Base-by-base conservation (phyloP, 2,888 invertebrate species). In the Lochmaea crataegi region DNA sequence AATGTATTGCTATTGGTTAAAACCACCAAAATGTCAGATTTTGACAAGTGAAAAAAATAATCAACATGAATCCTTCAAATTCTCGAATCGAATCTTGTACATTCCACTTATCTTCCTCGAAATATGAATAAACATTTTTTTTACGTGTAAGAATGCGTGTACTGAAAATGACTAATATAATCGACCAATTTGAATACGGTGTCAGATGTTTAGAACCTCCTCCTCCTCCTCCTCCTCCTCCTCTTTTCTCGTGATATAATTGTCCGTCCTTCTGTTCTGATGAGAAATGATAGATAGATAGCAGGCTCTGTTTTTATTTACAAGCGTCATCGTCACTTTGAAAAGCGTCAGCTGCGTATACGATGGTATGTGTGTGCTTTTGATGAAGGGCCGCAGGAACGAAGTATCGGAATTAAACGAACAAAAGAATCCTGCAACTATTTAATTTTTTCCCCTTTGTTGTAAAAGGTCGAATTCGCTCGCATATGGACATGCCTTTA, bases 131-230 rank as follows among this genome's bases (percentile, higher is more conserved):
- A 56, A n/a, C n/a, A 11, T 9, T 22, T 61, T 61, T 61, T 61
- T 18, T 61, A 10, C 1, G 42, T 41, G 74, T 68, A 76, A 42
- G 32, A 64, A 64, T 74, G 74, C 77, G 69, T 71, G 73, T 74
- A 78, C 78, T 77, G n/a, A 76, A 81, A 82, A 81, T 83, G 82
- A 83, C 82, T 83, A 83, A 83, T 83, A 80, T 83, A 84, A 84
- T 83, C 82, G 84, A 82, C 81, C 83, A 83, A 83, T 83, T 83
- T 83, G 82, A 83, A 83, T 83, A 81, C 80, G 80, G 82, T 83
- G 83, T 84, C 84, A 83, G 82, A 80, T 83, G 83, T 79, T 70
- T 56, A 63, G 56, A 64, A 56, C 45, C 60, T 60, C 32, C 32
- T 32, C 26, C 26, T 32, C 26, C 26, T 22, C 22, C 22, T 32